phyloP scores from a whole-genome alignment of 2,113 vertebrate genomes.

The Xiphias gladius region DNA sequence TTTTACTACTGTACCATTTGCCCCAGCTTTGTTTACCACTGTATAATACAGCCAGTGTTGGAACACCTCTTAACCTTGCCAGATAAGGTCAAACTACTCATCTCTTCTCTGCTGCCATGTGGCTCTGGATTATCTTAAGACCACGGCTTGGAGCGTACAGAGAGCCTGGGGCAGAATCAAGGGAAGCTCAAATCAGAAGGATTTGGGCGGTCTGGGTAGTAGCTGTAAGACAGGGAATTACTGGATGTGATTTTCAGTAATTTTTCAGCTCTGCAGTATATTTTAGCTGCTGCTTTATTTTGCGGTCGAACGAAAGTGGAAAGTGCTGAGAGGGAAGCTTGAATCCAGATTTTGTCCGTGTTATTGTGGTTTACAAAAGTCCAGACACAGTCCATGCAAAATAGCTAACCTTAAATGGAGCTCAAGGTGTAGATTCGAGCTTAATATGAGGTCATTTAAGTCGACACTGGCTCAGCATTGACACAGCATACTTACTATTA shows the following conservation, averaged over 20 bases:
- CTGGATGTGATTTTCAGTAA: not conserved
- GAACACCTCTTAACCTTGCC: slow-evolving; percentile 39
- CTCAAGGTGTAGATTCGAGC: not conserved
- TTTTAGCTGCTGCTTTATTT: slow-evolving; percentile 28
- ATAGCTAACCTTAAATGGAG: slow-evolving; percentile 3
- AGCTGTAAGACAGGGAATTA: slow-evolving; percentile 3
- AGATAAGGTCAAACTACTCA: slow-evolving; percentile 55
- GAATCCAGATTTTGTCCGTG: not conserved
- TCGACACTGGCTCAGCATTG: not conserved
- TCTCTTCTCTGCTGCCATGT: slow-evolving; percentile 56
- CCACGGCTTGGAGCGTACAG: slow-evolving; percentile 23
- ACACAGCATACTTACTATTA: not conserved
- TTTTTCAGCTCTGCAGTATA: slow-evolving; percentile 8
- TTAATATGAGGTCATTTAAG: not conserved
- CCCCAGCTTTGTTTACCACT: slow-evolving; percentile 26
- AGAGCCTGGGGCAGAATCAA: slow-evolving; percentile 15
- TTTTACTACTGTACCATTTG: not conserved
- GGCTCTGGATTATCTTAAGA: slow-evolving; percentile 62
- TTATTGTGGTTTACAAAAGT: not conserved
- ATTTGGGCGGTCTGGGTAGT: slow-evolving; percentile 11
- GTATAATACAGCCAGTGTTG: not conserved
- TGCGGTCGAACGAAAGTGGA: not conserved
- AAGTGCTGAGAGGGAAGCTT: slow-evolving; percentile 24
- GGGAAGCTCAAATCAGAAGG: slow-evolving; percentile 20
- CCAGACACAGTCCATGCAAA: not conserved